These are phyloP conservation scores for Sebastes fasciatus DNA, from an alignment of 2,113 vertebrate species.

Conservation along the genomic window DNA sequence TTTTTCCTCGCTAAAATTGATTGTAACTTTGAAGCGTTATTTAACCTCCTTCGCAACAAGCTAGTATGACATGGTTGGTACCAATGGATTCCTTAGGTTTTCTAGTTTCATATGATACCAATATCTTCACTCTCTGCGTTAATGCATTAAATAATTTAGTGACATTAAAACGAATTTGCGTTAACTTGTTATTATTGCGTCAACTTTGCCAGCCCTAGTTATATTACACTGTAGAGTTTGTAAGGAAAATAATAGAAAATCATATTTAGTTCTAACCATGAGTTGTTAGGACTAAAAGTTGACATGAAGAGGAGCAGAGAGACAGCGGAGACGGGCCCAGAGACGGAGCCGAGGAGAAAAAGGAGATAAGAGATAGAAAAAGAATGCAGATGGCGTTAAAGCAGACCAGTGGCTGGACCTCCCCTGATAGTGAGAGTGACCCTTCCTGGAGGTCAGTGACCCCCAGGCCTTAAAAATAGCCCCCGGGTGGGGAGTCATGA, in stretches of 20 bases:
- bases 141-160: no score
- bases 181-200: no score
- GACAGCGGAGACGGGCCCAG: neutral
- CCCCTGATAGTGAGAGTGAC: slow-evolving; percentile 72
- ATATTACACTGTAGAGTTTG: neutral
- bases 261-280: neutral
- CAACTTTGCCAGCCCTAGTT: no score
- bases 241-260: neutral
- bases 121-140: no score
- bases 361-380: slow-evolving; percentile 35
- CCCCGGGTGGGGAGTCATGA: slow-evolving; percentile 40
- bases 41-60: no score
- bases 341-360: slow-evolving; percentile 18
- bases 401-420: slow-evolving; percentile 44
- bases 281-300: neutral
- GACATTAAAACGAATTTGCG: no score
- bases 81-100: no score
- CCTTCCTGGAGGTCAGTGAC: slow-evolving; percentile 64
- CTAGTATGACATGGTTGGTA: no score
- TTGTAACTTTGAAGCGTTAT: no score
- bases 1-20: no score
- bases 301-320: neutral
- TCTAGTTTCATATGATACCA: no score
- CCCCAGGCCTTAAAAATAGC: slow-evolving; percentile 57
- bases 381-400: slow-evolving; percentile 41